phyloP scores from a whole-genome alignment of 2,113 vertebrate species.

The Perccottus glenii region DNA sequence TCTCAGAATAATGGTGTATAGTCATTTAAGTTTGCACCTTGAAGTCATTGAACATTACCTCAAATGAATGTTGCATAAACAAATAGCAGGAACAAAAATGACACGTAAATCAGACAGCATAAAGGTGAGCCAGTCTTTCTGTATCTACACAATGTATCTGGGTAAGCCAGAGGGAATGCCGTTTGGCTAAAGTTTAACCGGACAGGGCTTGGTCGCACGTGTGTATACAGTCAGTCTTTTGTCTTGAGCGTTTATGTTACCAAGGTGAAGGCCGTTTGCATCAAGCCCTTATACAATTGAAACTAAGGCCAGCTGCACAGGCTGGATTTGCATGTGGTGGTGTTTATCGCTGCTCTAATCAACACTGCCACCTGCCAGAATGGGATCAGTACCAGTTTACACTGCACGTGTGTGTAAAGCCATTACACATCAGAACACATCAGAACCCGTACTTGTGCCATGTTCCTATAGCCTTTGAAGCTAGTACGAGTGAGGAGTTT shows the following conservation, averaged over 20 bases:
- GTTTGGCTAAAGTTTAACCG: constrained; percentile 33
- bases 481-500: too few species aligned
- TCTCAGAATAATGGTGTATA: too few species aligned
- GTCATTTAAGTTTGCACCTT: background rate
- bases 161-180: background rate
- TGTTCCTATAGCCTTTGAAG: too few species aligned
- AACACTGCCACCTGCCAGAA: background rate
- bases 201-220: constrained; percentile 9
- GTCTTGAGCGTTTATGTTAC: constrained; percentile 7
- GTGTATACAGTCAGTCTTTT: background rate
- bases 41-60: background rate
- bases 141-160: background rate
- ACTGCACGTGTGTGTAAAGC: background rate
- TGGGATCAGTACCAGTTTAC: background rate
- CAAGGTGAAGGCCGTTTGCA: constrained; percentile 39
- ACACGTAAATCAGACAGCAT: background rate
- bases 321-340: constrained; percentile 37
- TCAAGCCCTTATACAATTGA: constrained; percentile 25
- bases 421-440: too few species aligned
- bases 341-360: background rate
- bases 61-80: background rate
- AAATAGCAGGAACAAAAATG: background rate
- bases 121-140: too few species aligned
- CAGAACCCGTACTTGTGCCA: too few species aligned
- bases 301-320: constrained; percentile 11